These are phyloP conservation scores for Zeuzera pyrina DNA, from an alignment of 2,888 invertebrate species.

Conservation along the genomic window DNA sequence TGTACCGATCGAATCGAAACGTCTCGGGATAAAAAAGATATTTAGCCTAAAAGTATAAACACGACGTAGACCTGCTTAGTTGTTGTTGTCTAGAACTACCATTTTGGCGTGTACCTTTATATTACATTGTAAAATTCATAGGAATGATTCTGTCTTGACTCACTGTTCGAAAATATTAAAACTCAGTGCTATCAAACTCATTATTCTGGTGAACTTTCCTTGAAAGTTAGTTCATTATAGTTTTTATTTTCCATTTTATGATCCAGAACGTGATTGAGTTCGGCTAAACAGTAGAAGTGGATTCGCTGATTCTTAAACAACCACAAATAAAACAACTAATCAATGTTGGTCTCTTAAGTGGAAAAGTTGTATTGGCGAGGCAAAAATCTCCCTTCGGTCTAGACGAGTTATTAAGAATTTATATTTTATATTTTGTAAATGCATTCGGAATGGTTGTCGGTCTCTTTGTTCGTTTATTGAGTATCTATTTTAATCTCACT, in stretches of 20 bases:
- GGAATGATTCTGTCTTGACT: no score
- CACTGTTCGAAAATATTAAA: no score
- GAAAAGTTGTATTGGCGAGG: conserved; percentile 51
- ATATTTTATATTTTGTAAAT: conserved; percentile 46
- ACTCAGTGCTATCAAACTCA: no score
- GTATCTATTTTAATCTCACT: no score
- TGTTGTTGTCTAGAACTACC: no score
- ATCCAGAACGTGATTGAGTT: conserved; percentile 54
- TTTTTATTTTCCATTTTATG: conserved; percentile 59
- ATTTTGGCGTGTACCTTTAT: no score
- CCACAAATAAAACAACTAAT: conserved; percentile 50
- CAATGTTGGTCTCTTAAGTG: conserved; percentile 36
- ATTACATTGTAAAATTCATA: no score
- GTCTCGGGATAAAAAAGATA: no score
- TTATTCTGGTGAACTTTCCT: no score
- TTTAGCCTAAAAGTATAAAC: no score
- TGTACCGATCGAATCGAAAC: no score
- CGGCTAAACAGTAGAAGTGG: conserved; percentile 55
- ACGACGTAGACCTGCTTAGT: no score
- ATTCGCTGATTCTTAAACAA: conserved; percentile 32
- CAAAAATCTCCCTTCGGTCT: conserved; percentile 56
- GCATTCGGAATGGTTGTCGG: conserved; percentile 26
- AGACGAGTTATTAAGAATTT: conserved; percentile 65
- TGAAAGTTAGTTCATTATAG: conserved; percentile 56
- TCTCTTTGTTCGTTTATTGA: background rate